Conservation (phyloP, 2,113 vertebrate genomes). For the Camelus dromedarius region DNA sequence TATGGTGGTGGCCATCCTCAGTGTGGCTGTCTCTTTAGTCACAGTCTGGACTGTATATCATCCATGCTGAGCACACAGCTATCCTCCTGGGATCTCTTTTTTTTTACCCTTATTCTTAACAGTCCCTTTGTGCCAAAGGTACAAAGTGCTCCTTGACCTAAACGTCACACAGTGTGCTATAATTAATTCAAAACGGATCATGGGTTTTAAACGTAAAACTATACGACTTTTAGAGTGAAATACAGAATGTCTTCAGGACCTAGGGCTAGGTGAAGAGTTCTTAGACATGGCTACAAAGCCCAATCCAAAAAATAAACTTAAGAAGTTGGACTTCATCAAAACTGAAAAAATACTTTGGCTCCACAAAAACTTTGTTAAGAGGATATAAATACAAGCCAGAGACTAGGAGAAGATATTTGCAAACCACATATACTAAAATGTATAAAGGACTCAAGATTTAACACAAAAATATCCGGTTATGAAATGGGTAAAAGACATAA, state of each 20-base stretch:
- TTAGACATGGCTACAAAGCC: neutral
- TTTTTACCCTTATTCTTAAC: neutral
- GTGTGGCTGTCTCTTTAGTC: neutral
- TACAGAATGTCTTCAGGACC: neutral
- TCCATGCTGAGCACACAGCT: neutral
- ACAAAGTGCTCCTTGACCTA: neutral
- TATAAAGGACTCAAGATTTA: neutral
- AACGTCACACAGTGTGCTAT: neutral
- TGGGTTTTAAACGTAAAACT: neutral
- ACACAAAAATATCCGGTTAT: neutral
- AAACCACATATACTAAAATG: neutral
- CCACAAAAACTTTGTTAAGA: neutral
- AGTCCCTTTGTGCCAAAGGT: neutral
- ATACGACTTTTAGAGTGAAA: neutral
- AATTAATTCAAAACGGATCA: neutral
- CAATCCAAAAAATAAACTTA: neutral
- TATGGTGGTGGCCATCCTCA: fast-evolving
- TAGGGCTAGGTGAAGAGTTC: neutral
- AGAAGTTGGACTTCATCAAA: neutral
- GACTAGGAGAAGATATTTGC: neutral
- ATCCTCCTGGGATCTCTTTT: neutral
- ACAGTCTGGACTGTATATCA: neutral
- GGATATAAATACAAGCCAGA: neutral
- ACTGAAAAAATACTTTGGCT: neutral
- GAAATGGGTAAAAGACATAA: neutral